Percentiles rank a stretch among this genome's conserved stretches.
Conservation (phyloP, 2,113 vertebrate species). For the Euleptes europaea region DNA sequence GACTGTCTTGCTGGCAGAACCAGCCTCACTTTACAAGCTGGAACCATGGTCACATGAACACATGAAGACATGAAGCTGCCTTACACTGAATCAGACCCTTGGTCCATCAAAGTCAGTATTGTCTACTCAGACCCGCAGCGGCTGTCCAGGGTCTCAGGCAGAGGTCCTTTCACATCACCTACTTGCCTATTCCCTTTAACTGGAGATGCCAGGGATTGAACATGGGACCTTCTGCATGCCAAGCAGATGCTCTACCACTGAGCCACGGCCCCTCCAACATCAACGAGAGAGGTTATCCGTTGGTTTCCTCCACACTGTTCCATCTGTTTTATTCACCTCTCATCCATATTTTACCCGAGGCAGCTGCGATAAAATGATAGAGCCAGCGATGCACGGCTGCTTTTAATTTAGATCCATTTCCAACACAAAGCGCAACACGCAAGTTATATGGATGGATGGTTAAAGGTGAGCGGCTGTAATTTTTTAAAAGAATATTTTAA, state of each 20-base stretch:
- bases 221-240: no score
- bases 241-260: no score
- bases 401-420: constrained; percentile 45
- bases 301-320: constrained; percentile 52
- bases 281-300: constrained; percentile 53
- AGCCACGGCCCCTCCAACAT: no score
- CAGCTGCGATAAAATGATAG: constrained; percentile 57
- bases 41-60: constrained; percentile 39
- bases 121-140: no score
- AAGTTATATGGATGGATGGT: background rate
- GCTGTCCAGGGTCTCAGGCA: no score
- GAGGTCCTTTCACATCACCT: no score
- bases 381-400: background rate
- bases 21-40: constrained; percentile 57
- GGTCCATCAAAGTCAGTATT: no score
- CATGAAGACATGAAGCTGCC: no score
- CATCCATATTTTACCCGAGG: constrained; percentile 58
- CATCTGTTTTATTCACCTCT: constrained; percentile 50
- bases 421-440: constrained; percentile 22
- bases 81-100: no score
- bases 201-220: no score
- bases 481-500: background rate
- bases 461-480: constrained; percentile 14
- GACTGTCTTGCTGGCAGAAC: constrained; percentile 33
- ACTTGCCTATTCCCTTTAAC: no score